Evolutionary conservation across 2,113 vertebrate species (phyloP).

Genomic region (Sprattus sprattus): DNA sequence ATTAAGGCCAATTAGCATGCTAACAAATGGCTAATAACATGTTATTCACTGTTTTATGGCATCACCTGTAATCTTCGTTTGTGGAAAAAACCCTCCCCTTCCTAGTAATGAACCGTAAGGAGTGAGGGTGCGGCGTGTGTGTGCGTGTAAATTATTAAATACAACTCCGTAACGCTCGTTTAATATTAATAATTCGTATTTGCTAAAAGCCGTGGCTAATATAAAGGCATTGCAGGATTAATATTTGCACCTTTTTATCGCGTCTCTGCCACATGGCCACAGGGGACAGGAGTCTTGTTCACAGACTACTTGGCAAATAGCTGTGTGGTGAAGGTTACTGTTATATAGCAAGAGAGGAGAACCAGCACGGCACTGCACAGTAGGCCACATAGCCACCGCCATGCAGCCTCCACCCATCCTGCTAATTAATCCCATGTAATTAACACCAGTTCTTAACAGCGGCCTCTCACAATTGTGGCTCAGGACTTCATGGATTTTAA

Average conservation of each 20-base stretch:
- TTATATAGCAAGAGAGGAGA: slow-evolving; percentile 22
- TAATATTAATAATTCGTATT: slow-evolving; percentile 57
- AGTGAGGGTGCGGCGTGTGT: not conserved
- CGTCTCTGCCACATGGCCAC: slow-evolving; percentile 47
- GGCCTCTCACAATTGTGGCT: slow-evolving; percentile 41
- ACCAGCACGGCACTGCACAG: slow-evolving; percentile 19
- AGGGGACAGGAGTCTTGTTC: slow-evolving; percentile 50
- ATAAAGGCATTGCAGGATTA: slow-evolving; percentile 49
- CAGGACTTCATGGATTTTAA: not conserved
- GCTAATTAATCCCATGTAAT: slow-evolving; percentile 66
- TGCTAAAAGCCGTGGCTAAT: slow-evolving; percentile 47
- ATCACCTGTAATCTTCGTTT: slow-evolving; percentile 65
- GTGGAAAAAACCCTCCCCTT: slow-evolving; percentile 51
- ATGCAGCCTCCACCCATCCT: not conserved
- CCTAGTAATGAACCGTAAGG: slow-evolving; percentile 41
- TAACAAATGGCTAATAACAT: slow-evolving; percentile 70
- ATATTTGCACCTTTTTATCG: slow-evolving; percentile 49
- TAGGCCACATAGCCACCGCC: slow-evolving; percentile 46
- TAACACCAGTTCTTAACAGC: slow-evolving; percentile 51
- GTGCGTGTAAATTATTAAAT: slow-evolving; percentile 47
- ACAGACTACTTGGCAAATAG: slow-evolving; percentile 43
- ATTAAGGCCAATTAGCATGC: slow-evolving; percentile 74
- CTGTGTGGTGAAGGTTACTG: slow-evolving; percentile 41
- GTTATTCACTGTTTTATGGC: slow-evolving; percentile 66
- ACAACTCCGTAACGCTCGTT: slow-evolving; percentile 41